phyloP scores from a whole-genome alignment of 1,140 invertebrate species.

The Cydia fagiglandana region DNA sequence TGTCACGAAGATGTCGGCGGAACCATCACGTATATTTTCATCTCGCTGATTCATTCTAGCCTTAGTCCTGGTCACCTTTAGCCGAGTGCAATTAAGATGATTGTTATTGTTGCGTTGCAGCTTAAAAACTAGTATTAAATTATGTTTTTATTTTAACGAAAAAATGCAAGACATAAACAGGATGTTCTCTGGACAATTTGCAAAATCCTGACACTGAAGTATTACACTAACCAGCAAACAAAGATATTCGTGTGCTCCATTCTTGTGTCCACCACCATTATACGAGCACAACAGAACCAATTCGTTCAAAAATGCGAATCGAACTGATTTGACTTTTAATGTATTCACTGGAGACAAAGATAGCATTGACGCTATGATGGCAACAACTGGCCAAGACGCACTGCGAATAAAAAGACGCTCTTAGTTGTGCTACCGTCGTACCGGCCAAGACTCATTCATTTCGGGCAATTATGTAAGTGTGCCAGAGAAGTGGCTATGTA shows the following conservation, averaged over 20 bases:
- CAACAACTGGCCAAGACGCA: constrained; percentile 12
- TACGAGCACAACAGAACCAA: too few species aligned
- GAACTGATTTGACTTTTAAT: not conserved
- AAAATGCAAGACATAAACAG: not conserved
- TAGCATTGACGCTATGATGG: not conserved
- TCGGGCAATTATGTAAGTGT: too few species aligned
- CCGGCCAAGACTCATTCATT: too few species aligned
- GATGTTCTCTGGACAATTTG: too few species aligned
- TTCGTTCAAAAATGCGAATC: not conserved
- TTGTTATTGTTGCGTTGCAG: constrained; percentile 6
- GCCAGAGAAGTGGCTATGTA: too few species aligned
- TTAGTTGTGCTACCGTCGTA: too few species aligned
- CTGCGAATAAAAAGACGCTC: not conserved
- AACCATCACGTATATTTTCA: constrained; percentile 7
- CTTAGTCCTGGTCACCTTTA: not conserved
- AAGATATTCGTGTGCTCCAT: not conserved
- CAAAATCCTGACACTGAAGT: too few species aligned
- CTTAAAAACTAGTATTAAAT: not conserved
- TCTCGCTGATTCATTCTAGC: not conserved
- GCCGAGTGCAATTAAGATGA: not conserved
- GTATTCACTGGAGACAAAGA: not conserved
- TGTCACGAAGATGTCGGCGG: not conserved
- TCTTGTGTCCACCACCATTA: not conserved
- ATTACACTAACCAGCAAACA: too few species aligned
- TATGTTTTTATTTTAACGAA: not conserved